Evolutionary conservation across 2,113 vertebrate genomes (phyloP), one percentile per base, ranked within the genome.

Genomic region (Xerus inauris): DNA sequence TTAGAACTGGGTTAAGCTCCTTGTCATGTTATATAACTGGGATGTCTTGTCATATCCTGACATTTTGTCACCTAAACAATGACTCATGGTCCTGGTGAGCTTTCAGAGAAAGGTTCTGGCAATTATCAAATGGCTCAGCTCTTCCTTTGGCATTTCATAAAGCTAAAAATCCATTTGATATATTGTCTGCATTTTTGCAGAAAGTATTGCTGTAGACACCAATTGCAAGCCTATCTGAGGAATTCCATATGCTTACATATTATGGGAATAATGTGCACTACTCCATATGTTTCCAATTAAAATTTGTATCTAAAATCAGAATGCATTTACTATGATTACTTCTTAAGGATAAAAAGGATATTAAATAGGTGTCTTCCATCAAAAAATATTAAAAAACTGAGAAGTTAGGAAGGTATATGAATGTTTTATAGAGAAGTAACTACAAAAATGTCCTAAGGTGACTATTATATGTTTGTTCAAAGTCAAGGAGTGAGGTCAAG

Each of bases 1-100:
- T 86, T 94, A 83, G 67, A 97, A 94, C 84, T 80, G 19, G 96
- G 92, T 96, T 97, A 97, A 98, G 85, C 54, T 94, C 59, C 94
- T 95, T 98, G 96, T 95, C 97, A 93, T 94, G 93, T 97, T 97
- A 96, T 84, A 89, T 95, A 97, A 97, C 95, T 91, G 71, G 84
- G 57, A 57, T 94, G 87, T 96, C 93, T 96, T 98, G 80, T 93
- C 62, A 96, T 67, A 89, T 96, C 40, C 95, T 98, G 94, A 97
- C 91, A 97, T 96, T 69, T 92, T 98, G 81, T 96, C 83, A 90
- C 91, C 59, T 86, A 96, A 75, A 95, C 84, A 72, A 96, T 97
- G 83, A 97, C 14, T 96, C 87, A 88, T 84, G 22, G 32, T 96
- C 38, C 81, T 97, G 54, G 76, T 95, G 28, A 83, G 62, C 5